Conservation (phyloP, 2,888 invertebrate genomes). For the Diaperis boleti region DNA sequence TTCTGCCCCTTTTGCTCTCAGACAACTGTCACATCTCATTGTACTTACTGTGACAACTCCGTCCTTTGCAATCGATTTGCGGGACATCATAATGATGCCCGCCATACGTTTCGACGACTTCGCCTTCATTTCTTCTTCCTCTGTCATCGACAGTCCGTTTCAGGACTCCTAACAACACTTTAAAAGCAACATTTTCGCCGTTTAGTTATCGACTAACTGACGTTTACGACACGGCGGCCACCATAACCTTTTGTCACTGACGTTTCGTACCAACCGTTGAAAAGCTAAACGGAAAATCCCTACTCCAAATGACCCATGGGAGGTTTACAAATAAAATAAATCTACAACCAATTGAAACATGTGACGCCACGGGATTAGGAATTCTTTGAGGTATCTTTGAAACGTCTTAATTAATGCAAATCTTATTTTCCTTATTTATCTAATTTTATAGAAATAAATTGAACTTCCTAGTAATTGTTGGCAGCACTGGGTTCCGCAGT, state of each 20-base stretch:
- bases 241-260: conserved; percentile 44
- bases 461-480: too few relatives aligned
- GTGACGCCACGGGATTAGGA: too few relatives aligned
- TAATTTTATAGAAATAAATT: too few relatives aligned
- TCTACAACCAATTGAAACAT: too few relatives aligned
- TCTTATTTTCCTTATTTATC: too few relatives aligned
- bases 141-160: conserved; percentile 42
- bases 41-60: conserved; percentile 85
- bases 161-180: conserved; percentile 47
- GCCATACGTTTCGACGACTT: conserved; percentile 87
- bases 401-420: too few relatives aligned
- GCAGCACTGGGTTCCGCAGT: too few relatives aligned
- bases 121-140: conserved; percentile 71
- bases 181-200: conserved; percentile 41
- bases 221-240: conserved; percentile 41
- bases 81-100: conserved; percentile 88
- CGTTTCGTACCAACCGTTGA: background rate
- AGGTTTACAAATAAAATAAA: too few relatives aligned
- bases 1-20: conserved; percentile 5
- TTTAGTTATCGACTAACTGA: conserved; percentile 39
- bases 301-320: too few relatives aligned
- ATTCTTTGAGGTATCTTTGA: too few relatives aligned
- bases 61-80: conserved; percentile 89
- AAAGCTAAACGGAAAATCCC: background rate
- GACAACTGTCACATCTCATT: conserved; percentile 2